A percentile compares a stretch with the other conserved stretches of the same genome.
These are phyloP conservation scores for Rhagonycha lutea DNA, from an alignment of 2,888 invertebrate species.

Conservation along the genomic window DNA sequence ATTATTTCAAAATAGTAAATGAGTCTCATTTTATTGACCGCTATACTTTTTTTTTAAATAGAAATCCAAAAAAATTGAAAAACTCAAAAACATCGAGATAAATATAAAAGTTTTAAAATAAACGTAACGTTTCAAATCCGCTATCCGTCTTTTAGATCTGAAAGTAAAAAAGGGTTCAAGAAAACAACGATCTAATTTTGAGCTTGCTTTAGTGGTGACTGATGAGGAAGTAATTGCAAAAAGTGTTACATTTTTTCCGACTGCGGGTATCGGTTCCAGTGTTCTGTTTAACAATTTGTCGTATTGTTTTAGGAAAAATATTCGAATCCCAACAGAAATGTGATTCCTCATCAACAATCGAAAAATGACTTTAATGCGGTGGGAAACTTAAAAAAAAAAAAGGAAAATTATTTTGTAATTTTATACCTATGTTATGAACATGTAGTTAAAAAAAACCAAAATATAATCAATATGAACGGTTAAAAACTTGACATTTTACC, in stretches of 20 bases:
- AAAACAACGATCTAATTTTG: slow-evolving; percentile 38
- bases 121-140: slow-evolving; percentile 18
- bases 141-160: slow-evolving; percentile 28
- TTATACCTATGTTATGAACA: not conserved
- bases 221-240: slow-evolving; percentile 39
- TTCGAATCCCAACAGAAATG: not conserved
- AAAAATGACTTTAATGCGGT: not conserved
- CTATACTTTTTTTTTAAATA: not conserved
- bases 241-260: slow-evolving; percentile 17
- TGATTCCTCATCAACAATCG: not conserved
- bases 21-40: not conserved
- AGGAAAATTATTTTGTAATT: not conserved
- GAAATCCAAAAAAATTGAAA: not conserved
- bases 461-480: not conserved
- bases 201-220: slow-evolving; percentile 35
- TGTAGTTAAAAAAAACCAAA: not conserved
- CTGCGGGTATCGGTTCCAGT: not conserved
- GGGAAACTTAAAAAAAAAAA: not conserved
- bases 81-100: slow-evolving; percentile 9
- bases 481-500: not conserved
- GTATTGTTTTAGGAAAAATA: not conserved
- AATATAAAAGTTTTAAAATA: slow-evolving; percentile 25
- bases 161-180: slow-evolving; percentile 27
- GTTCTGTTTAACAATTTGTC: not conserved
- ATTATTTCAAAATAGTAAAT: not conserved